Base-by-base conservation (phyloP, 2,888 invertebrate genomes). In the Oscheius sp. region DNA sequence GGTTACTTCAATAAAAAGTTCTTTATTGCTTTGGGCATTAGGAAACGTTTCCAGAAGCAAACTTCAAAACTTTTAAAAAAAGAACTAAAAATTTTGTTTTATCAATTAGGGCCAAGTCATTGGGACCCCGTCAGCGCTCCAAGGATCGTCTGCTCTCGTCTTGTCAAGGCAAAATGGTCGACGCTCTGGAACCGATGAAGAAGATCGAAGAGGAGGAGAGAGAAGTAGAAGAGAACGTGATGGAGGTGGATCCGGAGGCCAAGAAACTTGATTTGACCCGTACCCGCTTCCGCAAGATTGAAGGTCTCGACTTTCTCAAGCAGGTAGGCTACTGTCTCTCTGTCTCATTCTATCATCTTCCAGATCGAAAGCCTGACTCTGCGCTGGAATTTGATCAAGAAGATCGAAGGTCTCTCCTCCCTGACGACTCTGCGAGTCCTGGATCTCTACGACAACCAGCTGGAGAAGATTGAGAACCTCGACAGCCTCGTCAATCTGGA, bases 381-480 rank as follows among this genome's bases (percentile, higher is more conserved):
- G 70, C 92, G 97, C 60, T 98, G 98, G 95, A 99, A 99, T 91
- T 91, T 96, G 11, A 94, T 99, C 33, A 96, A 94, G 89, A 94
- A 94, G 90, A 96, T 99, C 84, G 96, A 98, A 90, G 96, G 96
- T 87, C 90, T 99, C 50, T 90, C 92, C 71, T 93, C 93, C 1
- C 90, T 98, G 57, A 80, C 82, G 37, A 84, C 84, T 2, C 91
- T 99, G 29, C 92, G 92, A n/a, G 96, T 97, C 89, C 90, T 99
- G 68, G 98, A 99, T 89, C 91, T 99, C 3, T 96, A 98, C 90
- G 99, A 99, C 90, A 99, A 99, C 91, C 96, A 96, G 76, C 78
- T 82, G 7, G 51, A 57, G 2, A 92, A 93, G 82, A 95, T 99
- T 83, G 96, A 97, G 90, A 96, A 96, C 89, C 91, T 99, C 76